Percentiles rank a stretch among this genome's conserved stretches.
phyloP scores from a whole-genome alignment of 2,888 invertebrate genomes.

The Antheraea assamensis region DNA sequence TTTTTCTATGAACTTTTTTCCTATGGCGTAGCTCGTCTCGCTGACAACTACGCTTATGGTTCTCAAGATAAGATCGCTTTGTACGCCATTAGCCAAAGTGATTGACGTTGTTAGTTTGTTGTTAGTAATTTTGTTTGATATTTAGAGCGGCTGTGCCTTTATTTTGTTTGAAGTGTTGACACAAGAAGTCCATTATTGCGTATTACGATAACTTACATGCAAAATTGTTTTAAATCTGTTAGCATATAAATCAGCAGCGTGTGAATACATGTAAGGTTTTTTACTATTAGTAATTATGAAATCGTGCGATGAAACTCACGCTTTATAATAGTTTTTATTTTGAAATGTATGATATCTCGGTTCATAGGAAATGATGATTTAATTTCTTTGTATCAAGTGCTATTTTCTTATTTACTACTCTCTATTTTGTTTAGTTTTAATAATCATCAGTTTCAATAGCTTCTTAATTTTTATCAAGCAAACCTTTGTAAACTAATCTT shows the following conservation, averaged over 20 bases:
- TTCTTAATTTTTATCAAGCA: neutral
- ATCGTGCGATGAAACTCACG: neutral
- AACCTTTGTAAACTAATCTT: neutral
- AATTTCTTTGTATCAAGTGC: neutral
- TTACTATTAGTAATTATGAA: neutral
- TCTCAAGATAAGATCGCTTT: slow-evolving; percentile 68
- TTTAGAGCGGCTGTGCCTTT: slow-evolving; percentile 63
- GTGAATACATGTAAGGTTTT: neutral
- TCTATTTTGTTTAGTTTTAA: neutral
- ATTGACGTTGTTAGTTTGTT: slow-evolving; percentile 79
- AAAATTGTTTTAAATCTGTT: slow-evolving; percentile 1
- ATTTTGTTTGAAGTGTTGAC: slow-evolving; percentile 59
- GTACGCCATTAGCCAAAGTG: slow-evolving; percentile 77
- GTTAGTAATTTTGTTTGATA: slow-evolving; percentile 80
- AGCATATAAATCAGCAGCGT: neutral
- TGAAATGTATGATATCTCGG: neutral
- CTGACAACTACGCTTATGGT: slow-evolving; percentile 77
- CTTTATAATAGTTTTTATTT: neutral
- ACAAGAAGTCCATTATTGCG: slow-evolving; percentile 47
- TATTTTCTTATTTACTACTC: neutral
- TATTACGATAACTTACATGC: slow-evolving; percentile 15
- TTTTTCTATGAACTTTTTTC: slow-evolving; percentile 67
- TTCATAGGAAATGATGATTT: neutral
- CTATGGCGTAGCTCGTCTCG: slow-evolving; percentile 50
- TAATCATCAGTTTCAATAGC: neutral